Evolutionary conservation across 2,888 invertebrate genomes (phyloP), one percentile per base, ranked within the genome.

Genomic region (Pomacea canaliculata): DNA sequence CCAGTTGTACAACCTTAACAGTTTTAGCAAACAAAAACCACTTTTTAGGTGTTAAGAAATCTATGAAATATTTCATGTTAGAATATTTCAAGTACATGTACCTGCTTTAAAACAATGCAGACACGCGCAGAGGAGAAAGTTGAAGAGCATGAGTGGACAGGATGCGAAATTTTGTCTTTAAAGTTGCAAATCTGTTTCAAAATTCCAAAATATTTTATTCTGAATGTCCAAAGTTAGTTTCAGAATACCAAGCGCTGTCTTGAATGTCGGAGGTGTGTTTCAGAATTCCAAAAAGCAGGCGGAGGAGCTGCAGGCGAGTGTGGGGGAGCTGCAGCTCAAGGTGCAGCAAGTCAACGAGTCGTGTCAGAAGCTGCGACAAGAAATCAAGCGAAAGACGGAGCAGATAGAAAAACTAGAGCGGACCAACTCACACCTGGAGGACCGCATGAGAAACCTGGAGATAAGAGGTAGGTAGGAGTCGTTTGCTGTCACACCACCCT

Each of bases 371-470:
- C 77, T 87, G 0, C 82, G 82, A 13, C 63, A 74, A 37, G 87
- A 87, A 51, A 78, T 80, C 70, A 87, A 83, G 78, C 83, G 84
- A 76, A 87, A 85, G 69, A 78, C 81, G 0, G 87, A 86, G 49
- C 83, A 82, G 70, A 81, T 85, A 37, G 86, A 86, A 71, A 86
- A 86, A 72, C 76, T 81, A 70, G 85, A 87, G 79, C 73, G 82
- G 63, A 84, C 83, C 67, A 75, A 83, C n/a, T 72, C 80, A 16
- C 82, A 79, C 69, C 82, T 85, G 81, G 86, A 86, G 78, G 87
- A 87, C 71, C 79, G 85, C 49, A 82, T 86, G 16, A 77, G 85
- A 37, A 85, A 85, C 73, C 78, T 88, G 70, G 87, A 87, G 79
- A 85, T 85, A 19, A 81, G 84, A 82, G 86, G 87, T 88, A 82